Evolutionary conservation across 2,888 invertebrate genomes (phyloP), one percentile per base, ranked within the genome.

Genomic region (Galerucella pusilla): DNA sequence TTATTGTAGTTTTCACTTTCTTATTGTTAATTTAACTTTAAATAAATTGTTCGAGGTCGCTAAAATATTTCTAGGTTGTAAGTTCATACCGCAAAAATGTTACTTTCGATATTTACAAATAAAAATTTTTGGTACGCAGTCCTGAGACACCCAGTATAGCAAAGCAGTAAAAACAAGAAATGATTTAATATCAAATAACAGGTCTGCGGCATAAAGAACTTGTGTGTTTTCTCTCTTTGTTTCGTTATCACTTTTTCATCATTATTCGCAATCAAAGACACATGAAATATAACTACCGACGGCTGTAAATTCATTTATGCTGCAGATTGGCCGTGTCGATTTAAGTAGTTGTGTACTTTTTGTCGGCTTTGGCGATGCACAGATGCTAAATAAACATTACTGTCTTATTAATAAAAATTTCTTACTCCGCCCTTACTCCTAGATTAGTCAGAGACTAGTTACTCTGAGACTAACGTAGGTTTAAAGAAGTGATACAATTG

Each of bases 221-320:
- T 52, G 7, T 54, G 4, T n/a, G 14, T n/a, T n/a, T 54, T 54
- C n/a, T 7, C 7, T 54, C 54, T 54, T 54, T 7, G 54, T 54
- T n/a, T 7, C 54, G n/a, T 54, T 54, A 54, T 54, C 54, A n/a
- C n/a, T 54, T 54, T 54, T 54, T 54, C 54, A 54, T 54, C 54
- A 14, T n/a, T 54, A 54, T 54, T 5, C 1, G 14, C 54, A 5
- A 54, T 54, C 54, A 54, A 54, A 54, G 52, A 52, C 14, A 52
- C 52, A 52, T 52, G 52, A 52, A 52, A 52, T 52, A 52, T 52
- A 14, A 52, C n/a, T 14, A n/a, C 54, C 54, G n/a, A 54, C 54
- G 54, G 54, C 16, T n/a, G 54, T 54, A 54, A 54, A 54, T 54
- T 54, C 54, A 54, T 54, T 54, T 49, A 49, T 49, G 49, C 14